Evolutionary conservation across 2,797 vertebrate genomes (phyloP).

Genomic region (Diplodus sargus): DNA sequence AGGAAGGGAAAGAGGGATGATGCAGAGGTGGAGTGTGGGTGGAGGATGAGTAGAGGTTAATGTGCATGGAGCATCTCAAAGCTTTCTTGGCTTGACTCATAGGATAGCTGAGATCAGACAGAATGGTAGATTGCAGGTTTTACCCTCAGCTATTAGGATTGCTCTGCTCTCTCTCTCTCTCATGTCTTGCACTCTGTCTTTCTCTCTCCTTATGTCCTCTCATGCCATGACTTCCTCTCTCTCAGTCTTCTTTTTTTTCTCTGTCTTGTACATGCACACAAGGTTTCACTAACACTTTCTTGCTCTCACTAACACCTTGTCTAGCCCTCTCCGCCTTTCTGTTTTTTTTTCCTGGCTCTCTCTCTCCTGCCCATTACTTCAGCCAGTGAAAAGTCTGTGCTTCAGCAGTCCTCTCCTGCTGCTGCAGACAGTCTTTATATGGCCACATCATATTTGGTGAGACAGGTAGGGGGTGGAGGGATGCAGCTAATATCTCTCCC

Average conservation of each 20-base stretch:
- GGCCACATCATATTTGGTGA: slow-evolving; percentile 76
- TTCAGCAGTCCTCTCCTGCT: slow-evolving; percentile 69
- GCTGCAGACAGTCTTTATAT: slow-evolving; percentile 71
- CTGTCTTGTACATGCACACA: slow-evolving; percentile 25
- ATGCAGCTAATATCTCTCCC: slow-evolving; percentile 73
- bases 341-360: slow-evolving; percentile 17
- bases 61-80: slow-evolving; percentile 71
- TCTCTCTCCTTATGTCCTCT: slow-evolving; percentile 27
- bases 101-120: slow-evolving; percentile 73
- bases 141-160: slow-evolving; percentile 66
- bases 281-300: slow-evolving; percentile 57
- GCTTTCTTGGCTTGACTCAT: slow-evolving; percentile 71
- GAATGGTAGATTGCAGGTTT: slow-evolving; percentile 77
- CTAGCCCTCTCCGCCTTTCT: slow-evolving; percentile 35
- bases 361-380: slow-evolving; percentile 60
- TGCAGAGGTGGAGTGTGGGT: slow-evolving; percentile 61
- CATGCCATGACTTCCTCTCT: slow-evolving; percentile 25
- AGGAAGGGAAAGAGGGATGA: slow-evolving; percentile 48
- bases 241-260: slow-evolving; percentile 11
- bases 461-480: slow-evolving; percentile 66
- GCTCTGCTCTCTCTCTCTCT: slow-evolving; percentile 59
- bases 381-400: slow-evolving; percentile 64
- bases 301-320: slow-evolving; percentile 51
- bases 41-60: slow-evolving; percentile 73
- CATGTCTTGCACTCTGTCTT: slow-evolving; percentile 28